Base-by-base conservation (phyloP, 37 sponge, comb jelly and placozoan genomes). In the Chondrosia reniformis region DNA sequence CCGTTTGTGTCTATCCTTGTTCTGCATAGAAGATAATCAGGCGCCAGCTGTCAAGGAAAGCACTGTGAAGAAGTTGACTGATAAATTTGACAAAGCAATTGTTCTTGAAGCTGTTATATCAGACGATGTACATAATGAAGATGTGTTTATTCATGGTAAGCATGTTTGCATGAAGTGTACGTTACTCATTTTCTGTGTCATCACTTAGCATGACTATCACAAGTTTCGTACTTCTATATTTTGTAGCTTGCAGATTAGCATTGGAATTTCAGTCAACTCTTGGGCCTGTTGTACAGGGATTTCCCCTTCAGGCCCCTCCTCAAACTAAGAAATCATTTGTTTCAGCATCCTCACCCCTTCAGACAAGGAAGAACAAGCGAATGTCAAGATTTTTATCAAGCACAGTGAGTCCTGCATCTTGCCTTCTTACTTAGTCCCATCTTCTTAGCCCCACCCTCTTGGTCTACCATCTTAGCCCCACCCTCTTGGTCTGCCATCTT, bases 361-460 rank as follows among this genome's bases (percentile, higher is more conserved):
- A 36, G 25, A n/a, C 36, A 41, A 69, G 72, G 72, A 69, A 69
- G 72, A 59, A 6, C 61, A 69, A 69, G 43, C 15, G 72, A 40
- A 69, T 69, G 72, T 69, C 72, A 9, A 41, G 72, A 3, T 69
- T 69, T 69, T 44, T 69, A 17, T 69, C 72, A 40, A 25, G 40
- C 15, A 40, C 43, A 19, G 72, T 69, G 10, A 69, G 72, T 36
- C 3, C 31, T 19, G 52, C 52, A 10, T n/a, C n/a, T n/a, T n/a
- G n/a, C n/a, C n/a, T n/a, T n/a, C n/a, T n/a, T n/a, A n/a, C n/a
- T n/a, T n/a, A n/a, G n/a, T n/a, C n/a, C n/a, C n/a, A n/a, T n/a
- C n/a, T n/a, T n/a, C n/a, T n/a, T n/a, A n/a, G n/a, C n/a, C n/a
- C n/a, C n/a, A n/a, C n/a, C n/a, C n/a, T n/a, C n/a, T n/a, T n/a